Evolutionary conservation across 1,140 invertebrate species (phyloP).

Genomic region (Apis laboriosa): DNA sequence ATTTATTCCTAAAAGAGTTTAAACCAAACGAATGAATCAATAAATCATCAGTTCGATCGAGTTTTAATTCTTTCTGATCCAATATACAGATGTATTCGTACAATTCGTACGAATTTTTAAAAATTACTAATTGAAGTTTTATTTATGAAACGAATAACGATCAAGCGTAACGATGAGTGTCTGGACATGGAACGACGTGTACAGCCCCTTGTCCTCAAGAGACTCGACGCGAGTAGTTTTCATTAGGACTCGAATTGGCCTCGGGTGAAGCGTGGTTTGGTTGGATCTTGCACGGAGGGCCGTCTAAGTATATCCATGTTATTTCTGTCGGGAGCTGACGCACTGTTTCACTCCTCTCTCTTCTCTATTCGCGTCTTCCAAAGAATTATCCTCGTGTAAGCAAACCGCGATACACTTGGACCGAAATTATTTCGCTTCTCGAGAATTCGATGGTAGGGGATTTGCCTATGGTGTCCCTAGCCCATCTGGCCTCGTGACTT

Average conservation of each 20-base stretch:
- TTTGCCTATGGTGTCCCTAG: not conserved
- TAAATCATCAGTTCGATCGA: too few species aligned
- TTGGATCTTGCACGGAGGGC: slow-evolving; percentile 75
- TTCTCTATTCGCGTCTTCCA: slow-evolving; percentile 56
- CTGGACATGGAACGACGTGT: not conserved
- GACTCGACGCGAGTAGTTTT: slow-evolving; percentile 63
- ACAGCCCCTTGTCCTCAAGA: not conserved
- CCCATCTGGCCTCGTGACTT: not conserved
- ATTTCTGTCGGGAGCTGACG: slow-evolving; percentile 81
- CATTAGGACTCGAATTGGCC: slow-evolving; percentile 70
- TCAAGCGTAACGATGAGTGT: not conserved
- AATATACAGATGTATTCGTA: too few species aligned
- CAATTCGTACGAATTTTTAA: too few species aligned
- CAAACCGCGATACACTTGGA: slow-evolving; percentile 47
- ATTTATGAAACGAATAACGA: not conserved
- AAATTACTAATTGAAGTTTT: too few species aligned
- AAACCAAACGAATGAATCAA: too few species aligned
- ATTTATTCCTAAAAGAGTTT: too few species aligned
- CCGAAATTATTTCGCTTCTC: slow-evolving; percentile 37
- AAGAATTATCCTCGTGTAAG: slow-evolving; percentile 60
- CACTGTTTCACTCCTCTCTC: slow-evolving; percentile 68
- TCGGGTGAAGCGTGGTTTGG: slow-evolving; percentile 71
- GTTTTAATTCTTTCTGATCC: too few species aligned
- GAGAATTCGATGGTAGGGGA: slow-evolving; percentile 6
- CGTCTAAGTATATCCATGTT: slow-evolving; percentile 81